phyloP scores from a whole-genome alignment of 1,140 invertebrate genomes.

The Bombus waltoni region DNA sequence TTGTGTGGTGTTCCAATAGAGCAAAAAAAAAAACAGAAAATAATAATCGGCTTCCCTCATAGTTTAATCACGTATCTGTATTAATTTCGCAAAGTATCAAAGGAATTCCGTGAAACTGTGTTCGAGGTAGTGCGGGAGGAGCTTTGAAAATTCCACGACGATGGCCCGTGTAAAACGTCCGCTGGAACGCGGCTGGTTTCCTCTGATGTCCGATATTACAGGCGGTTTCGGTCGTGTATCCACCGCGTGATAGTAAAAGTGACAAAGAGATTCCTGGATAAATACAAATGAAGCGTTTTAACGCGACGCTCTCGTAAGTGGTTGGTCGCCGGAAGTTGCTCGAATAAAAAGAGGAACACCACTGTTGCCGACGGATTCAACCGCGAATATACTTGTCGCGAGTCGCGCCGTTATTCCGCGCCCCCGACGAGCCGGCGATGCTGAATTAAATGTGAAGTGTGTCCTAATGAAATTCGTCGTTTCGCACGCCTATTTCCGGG shows the following conservation, averaged over 20 bases:
- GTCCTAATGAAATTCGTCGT: conserved; percentile 43
- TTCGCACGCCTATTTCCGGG: neutral
- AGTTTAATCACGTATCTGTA: neutral
- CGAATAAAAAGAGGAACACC: conserved; percentile 7
- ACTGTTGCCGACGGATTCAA: neutral
- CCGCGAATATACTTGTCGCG: neutral
- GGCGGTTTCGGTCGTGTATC: conserved; percentile 32
- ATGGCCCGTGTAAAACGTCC: conserved; percentile 55
- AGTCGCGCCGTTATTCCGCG: conserved; percentile 10
- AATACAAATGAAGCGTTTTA: conserved; percentile 52
- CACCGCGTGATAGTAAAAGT: conserved; percentile 49
- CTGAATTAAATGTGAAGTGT: conserved; percentile 40
- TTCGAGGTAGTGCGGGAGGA: conserved; percentile 25
- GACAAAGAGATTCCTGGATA: conserved; percentile 56
- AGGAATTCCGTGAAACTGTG: conserved; percentile 56
- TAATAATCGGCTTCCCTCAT: no score
- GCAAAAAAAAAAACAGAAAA: neutral
- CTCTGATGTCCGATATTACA: conserved; percentile 61
- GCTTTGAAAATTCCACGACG: conserved; percentile 58
- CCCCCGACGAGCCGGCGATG: no score
- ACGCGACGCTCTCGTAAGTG: neutral
- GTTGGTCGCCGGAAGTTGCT: neutral
- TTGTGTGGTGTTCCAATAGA: neutral
- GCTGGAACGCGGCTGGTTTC: conserved; percentile 44
- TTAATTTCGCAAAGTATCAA: conserved; percentile 5